phyloP scores from a whole-genome alignment of 2,797 vertebrate genomes.

The Odontamblyopus rebecca region DNA sequence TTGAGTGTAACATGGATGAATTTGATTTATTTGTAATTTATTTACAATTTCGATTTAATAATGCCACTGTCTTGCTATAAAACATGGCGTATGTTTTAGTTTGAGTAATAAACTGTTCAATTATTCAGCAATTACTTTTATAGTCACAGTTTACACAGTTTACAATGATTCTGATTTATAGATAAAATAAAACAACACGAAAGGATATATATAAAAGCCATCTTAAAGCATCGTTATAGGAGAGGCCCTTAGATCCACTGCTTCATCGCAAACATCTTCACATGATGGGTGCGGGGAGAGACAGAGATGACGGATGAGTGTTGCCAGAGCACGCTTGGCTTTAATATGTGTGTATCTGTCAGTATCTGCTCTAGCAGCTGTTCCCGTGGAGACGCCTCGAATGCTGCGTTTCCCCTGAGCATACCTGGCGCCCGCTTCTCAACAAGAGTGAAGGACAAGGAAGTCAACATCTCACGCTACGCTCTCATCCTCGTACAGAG shows the following conservation, averaged over 20 bases:
- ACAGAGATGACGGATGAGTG: constrained; percentile 8
- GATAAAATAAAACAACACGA: not conserved
- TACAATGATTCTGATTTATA: not conserved
- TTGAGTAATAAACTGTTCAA: too few species aligned
- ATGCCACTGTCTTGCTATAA: too few species aligned
- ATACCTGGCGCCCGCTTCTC: constrained; percentile 20
- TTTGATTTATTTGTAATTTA: too few species aligned
- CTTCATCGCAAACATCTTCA: not conserved
- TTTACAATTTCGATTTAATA: too few species aligned
- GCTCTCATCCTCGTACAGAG: not conserved
- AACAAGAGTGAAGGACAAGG: constrained; percentile 15
- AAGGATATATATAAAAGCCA: not conserved
- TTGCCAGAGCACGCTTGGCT: constrained; percentile 20
- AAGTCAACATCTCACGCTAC: constrained; percentile 5
- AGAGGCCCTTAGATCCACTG: not conserved
- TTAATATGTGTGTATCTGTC: constrained; percentile 27
- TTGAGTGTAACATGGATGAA: too few species aligned
- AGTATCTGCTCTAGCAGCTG: constrained; percentile 51
- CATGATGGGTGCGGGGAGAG: constrained; percentile 11
- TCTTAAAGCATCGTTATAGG: not conserved
- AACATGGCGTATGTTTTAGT: too few species aligned
- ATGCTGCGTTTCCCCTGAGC: constrained; percentile 44
- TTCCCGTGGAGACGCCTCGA: constrained; percentile 42
- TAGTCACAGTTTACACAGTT: not conserved
- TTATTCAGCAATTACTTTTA: too few species aligned